A percentile compares a stretch with the other conserved stretches of the same genome.
These are phyloP conservation scores for Anoura caudifer DNA, from an alignment of 2,113 vertebrate genomes.

Conservation along the genomic window DNA sequence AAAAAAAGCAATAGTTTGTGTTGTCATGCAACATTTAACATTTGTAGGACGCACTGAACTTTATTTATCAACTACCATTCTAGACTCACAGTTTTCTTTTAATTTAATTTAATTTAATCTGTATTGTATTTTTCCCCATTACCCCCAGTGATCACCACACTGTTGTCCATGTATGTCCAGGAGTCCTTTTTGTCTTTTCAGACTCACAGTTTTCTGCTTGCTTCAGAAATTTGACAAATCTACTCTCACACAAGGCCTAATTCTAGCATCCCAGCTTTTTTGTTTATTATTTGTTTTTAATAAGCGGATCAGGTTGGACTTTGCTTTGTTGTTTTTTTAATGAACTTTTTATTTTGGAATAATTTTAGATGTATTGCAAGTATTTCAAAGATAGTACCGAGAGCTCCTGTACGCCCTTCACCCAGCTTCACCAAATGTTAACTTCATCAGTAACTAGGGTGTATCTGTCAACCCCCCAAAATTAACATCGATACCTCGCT, in stretches of 20 bases:
- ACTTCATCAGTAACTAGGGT: neutral
- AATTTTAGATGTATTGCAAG: neutral
- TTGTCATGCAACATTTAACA: neutral
- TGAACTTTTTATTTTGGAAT: neutral
- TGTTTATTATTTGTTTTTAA: neutral
- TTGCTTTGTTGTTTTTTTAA: neutral
- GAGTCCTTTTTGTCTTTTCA: neutral
- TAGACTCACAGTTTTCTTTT: neutral
- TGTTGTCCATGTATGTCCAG: too few species aligned
- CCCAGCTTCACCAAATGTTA: neutral
- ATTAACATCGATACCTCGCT: neutral
- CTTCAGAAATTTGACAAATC: neutral
- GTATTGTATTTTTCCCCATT: too few species aligned
- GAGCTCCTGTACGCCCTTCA: neutral
- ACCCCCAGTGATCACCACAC: too few species aligned
- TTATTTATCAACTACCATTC: neutral
- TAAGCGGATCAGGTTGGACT: neutral
- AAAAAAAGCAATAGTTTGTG: neutral
- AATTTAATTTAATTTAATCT: too few species aligned
- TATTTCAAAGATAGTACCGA: neutral
- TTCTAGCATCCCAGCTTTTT: neutral
- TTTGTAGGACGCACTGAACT: neutral
- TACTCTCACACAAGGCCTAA: neutral
- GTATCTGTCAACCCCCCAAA: neutral
- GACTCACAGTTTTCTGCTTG: neutral